Percentiles rank a stretch among this genome's conserved stretches.
phyloP scores from a whole-genome alignment of 2,888 invertebrate species.

The Nycteola revayana region DNA sequence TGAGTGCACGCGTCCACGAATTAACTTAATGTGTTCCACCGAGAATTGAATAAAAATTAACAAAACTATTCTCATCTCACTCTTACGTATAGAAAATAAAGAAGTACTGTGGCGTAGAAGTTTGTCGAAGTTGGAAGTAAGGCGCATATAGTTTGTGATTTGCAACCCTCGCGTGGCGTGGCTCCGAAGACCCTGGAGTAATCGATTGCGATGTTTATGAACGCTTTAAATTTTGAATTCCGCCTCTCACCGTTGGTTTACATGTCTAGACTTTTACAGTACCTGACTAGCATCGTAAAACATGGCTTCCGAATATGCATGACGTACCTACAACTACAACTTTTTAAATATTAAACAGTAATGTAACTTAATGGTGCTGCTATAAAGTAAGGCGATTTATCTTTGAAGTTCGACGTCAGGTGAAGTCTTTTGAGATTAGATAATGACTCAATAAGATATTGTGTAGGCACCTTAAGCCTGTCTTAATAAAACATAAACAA shows the following conservation, averaged over 20 bases:
- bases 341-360: too few relatives aligned
- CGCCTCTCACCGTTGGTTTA: conserved; percentile 19
- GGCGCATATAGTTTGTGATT: conserved; percentile 36
- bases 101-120: conserved; percentile 21
- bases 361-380: too few relatives aligned
- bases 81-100: conserved; percentile 16
- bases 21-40: conserved; percentile 54
- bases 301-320: conserved; percentile 17
- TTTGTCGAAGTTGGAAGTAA: conserved; percentile 6
- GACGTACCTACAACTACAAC: neutral
- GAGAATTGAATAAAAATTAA: conserved; percentile 55
- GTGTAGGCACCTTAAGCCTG: too few relatives aligned
- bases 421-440: too few relatives aligned
- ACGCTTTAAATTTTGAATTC: conserved; percentile 46
- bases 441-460: too few relatives aligned
- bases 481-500: too few relatives aligned
- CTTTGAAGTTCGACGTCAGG: too few relatives aligned
- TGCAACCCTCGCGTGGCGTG: conserved; percentile 41
- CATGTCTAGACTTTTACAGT: conserved; percentile 15
- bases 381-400: too few relatives aligned
- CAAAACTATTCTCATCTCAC: conserved; percentile 22
- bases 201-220: conserved; percentile 55
- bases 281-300: conserved; percentile 17
- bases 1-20: conserved; percentile 51
- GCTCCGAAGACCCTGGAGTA: conserved; percentile 35